Percentiles rank a stretch among this genome's conserved stretches.
These are phyloP conservation scores for Pyrrhosoma nymphula DNA, from an alignment of 2,888 invertebrate species.

Conservation along the genomic window DNA sequence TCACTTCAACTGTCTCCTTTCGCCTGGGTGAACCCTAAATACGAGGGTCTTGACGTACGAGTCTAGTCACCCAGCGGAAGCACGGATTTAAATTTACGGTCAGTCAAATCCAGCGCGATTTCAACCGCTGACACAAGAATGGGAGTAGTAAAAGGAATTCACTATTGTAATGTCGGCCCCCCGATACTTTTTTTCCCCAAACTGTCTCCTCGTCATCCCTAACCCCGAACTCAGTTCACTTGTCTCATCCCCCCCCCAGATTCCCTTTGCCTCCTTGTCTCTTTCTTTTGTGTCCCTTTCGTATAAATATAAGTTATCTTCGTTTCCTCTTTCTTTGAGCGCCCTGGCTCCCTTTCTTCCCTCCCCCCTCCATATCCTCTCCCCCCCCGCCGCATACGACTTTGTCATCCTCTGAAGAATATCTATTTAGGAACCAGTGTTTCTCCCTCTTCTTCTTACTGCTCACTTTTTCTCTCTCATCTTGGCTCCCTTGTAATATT, in stretches of 20 bases:
- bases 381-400: background rate
- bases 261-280: background rate
- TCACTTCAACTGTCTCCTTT: too few species aligned
- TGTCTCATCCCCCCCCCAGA: background rate
- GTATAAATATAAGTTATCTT: slow-evolving; percentile 32
- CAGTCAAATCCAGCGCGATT: background rate
- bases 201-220: background rate
- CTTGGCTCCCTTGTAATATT: slow-evolving; percentile 22
- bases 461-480: background rate
- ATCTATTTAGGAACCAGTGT: slow-evolving; percentile 32
- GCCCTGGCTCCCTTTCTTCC: background rate
- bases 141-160: background rate
- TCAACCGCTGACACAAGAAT: background rate
- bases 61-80: too few species aligned
- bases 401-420: slow-evolving; percentile 36
- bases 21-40: too few species aligned
- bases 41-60: too few species aligned
- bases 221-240: background rate
- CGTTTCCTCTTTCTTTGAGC: slow-evolving; percentile 3
- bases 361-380: background rate
- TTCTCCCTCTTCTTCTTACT: background rate
- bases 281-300: slow-evolving; percentile 15
- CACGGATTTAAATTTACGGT: background rate
- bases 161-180: background rate
- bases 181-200: background rate